Percentiles rank a stretch among this genome's conserved stretches.
These are phyloP conservation scores for Ploceus nigricollis DNA, from an alignment of 2,113 vertebrate genomes.

Conservation along the genomic window DNA sequence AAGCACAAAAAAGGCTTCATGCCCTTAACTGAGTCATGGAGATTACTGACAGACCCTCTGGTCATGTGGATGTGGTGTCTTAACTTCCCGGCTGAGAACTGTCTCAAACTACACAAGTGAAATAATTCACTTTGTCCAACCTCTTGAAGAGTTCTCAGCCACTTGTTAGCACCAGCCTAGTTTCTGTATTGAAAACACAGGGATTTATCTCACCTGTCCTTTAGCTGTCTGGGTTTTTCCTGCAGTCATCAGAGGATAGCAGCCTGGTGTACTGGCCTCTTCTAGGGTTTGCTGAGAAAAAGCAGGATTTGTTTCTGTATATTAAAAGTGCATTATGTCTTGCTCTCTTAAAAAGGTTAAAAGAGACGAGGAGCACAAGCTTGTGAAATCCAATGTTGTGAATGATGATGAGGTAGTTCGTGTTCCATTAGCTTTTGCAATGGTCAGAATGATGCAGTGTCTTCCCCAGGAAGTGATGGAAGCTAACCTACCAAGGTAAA, in stretches of 20 bases:
- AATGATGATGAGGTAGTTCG: slow-evolving; percentile 92
- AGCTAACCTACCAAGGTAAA: slow-evolving; percentile 85
- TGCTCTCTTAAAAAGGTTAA: slow-evolving; percentile 78
- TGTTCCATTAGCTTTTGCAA: slow-evolving; percentile 91
- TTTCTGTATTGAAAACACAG: neutral
- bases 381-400: slow-evolving; percentile 85
- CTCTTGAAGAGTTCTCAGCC: neutral
- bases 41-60: neutral
- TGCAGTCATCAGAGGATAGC: neutral
- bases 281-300: neutral
- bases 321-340: neutral
- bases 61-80: neutral
- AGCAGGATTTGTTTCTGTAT: neutral
- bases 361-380: slow-evolving; percentile 92
- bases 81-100: neutral
- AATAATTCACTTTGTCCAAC: neutral
- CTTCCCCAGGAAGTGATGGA: slow-evolving; percentile 89
- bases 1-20: neutral
- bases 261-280: neutral
- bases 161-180: neutral
- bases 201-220: neutral
- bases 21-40: neutral
- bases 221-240: neutral
- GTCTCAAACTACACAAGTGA: neutral
- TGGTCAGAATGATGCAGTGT: slow-evolving; percentile 93